Evolutionary conservation across 2,113 vertebrate genomes (phyloP).

Genomic region (Archilochus colubris): DNA sequence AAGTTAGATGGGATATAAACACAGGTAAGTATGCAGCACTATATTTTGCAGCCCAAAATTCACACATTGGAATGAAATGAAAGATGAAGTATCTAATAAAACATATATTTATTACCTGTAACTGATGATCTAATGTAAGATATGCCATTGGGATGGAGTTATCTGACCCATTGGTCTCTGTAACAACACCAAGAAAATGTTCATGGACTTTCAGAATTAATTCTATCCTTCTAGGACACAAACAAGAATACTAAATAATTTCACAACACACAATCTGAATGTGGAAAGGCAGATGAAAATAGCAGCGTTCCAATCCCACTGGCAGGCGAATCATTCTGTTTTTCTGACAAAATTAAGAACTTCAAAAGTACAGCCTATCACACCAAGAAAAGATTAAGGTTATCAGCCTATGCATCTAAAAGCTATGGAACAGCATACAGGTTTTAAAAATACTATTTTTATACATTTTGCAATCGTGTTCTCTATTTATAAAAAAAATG

Average conservation of each 20-base stretch:
- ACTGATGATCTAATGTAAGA: constrained; percentile 97
- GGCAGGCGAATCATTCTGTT: constrained; percentile 52
- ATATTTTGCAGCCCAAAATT: not conserved
- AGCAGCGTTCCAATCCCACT: constrained; percentile 51
- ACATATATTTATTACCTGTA: constrained; percentile 84
- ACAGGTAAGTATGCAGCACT: constrained; percentile 24
- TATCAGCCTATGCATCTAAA: constrained; percentile 30
- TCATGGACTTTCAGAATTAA: not conserved
- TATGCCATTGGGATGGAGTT: constrained; percentile 99
- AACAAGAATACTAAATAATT: not conserved
- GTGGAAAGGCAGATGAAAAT: constrained; percentile 58
- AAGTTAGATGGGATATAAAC: constrained; percentile 48
- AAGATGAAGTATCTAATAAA: not conserved
- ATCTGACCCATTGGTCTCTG: constrained; percentile 98
- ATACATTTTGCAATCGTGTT: not conserved
- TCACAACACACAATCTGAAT: constrained; percentile 40
- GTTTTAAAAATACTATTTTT: not conserved
- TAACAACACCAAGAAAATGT: constrained; percentile 40
- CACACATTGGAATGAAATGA: not conserved
- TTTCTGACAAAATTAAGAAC: constrained; percentile 35
- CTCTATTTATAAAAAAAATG: constrained; percentile 25
- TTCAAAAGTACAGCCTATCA: constrained; percentile 15
- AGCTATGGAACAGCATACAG: constrained; percentile 12
- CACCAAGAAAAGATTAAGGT: constrained; percentile 14
- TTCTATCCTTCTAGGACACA: not conserved